phyloP scores from a whole-genome alignment of 2,113 vertebrate genomes.

The Heterocephalus glaber region DNA sequence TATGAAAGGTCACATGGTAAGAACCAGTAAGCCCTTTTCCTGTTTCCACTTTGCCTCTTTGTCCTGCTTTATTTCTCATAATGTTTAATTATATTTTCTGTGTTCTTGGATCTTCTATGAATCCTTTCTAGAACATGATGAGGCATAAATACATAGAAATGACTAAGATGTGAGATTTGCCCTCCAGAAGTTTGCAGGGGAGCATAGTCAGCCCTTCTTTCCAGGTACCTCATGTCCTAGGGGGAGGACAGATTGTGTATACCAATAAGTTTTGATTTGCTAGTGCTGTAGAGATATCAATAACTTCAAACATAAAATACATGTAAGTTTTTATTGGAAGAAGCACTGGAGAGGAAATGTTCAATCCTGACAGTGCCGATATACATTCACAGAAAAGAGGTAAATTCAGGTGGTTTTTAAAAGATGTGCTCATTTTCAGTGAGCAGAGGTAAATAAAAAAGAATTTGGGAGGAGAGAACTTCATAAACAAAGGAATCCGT shows the following conservation, averaged over 20 bases:
- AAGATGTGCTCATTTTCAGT: background rate
- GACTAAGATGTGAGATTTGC: background rate
- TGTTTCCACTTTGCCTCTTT: background rate
- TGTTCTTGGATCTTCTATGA: background rate
- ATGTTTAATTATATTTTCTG: background rate
- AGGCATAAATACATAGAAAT: background rate
- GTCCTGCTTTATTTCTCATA: background rate
- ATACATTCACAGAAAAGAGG: background rate
- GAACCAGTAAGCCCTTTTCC: background rate
- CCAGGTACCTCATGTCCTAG: background rate
- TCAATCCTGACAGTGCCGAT: background rate
- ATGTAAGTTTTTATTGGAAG: background rate
- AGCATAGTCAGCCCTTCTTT: background rate
- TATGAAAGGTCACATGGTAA: background rate
- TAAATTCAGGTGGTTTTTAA: background rate
- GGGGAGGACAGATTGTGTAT: background rate
- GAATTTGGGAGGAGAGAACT: background rate
- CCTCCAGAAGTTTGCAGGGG: background rate
- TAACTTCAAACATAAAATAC: background rate
- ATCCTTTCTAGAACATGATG: constrained; percentile 1
- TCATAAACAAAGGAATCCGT: background rate
- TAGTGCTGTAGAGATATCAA: background rate
- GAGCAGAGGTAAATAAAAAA: background rate
- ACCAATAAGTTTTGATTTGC: background rate
- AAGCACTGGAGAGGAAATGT: background rate